These are phyloP conservation scores for Erebia epiphron DNA, from an alignment of 2,888 invertebrate genomes.

Conservation along the genomic window DNA sequence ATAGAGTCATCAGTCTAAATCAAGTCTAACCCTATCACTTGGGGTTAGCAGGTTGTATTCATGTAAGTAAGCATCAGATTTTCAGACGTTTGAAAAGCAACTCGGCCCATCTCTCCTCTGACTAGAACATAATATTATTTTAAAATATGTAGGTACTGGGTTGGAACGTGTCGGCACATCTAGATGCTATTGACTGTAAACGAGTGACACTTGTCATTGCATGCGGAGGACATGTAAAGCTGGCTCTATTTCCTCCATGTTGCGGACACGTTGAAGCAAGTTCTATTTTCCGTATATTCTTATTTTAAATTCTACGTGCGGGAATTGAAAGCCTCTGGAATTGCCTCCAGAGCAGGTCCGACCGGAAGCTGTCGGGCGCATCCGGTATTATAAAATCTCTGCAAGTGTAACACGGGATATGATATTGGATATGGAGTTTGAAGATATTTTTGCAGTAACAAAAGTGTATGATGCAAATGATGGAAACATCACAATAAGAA, in stretches of 20 bases:
- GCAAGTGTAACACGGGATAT: constrained; percentile 1
- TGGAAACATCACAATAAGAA: background rate
- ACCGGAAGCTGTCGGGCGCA: constrained; percentile 22
- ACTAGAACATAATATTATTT: too few species aligned
- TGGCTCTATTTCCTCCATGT: background rate
- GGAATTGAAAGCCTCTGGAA: constrained; percentile 17
- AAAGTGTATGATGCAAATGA: background rate
- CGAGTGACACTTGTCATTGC: constrained; percentile 2
- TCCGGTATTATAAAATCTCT: constrained; percentile 19
- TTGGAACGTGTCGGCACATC: background rate
- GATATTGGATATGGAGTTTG: constrained; percentile 6
- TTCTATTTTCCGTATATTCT: background rate
- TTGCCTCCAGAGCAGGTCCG: constrained; percentile 8
- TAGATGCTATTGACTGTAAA: background rate
- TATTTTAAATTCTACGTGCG: constrained; percentile 16
- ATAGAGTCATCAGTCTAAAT: too few species aligned
- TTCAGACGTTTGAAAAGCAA: too few species aligned
- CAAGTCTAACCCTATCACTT: too few species aligned
- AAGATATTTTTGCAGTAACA: background rate
- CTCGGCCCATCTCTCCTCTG: too few species aligned
- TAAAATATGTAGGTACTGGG: background rate
- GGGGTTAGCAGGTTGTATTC: too few species aligned
- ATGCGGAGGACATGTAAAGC: constrained; percentile 5
- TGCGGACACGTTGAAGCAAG: constrained; percentile 11
- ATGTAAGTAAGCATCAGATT: too few species aligned